phyloP scores from a whole-genome alignment of 2,888 invertebrate species.

The Trissoscelio sp. region DNA sequence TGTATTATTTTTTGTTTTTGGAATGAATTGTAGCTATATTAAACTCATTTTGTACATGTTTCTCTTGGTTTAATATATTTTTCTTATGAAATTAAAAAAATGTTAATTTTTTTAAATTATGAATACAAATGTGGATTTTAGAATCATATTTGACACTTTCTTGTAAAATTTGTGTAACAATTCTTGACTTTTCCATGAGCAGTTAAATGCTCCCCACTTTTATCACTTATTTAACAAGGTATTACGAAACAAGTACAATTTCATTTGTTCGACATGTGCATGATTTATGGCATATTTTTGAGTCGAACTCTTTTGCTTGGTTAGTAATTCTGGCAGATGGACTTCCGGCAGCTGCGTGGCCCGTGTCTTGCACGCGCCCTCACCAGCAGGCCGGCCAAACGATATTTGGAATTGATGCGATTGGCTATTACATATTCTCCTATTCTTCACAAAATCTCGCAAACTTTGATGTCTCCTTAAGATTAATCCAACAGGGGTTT shows the following conservation, averaged over 20 bases:
- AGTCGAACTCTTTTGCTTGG: slow-evolving; percentile 72
- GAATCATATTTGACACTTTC: too few species aligned
- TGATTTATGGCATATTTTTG: slow-evolving; percentile 55
- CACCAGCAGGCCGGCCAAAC: slow-evolving; percentile 67
- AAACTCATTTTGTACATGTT: too few species aligned
- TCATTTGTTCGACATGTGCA: slow-evolving; percentile 24
- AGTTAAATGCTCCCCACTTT: too few species aligned
- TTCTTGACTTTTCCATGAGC: too few species aligned
- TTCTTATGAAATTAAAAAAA: too few species aligned
- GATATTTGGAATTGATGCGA: slow-evolving; percentile 71
- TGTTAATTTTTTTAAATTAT: too few species aligned
- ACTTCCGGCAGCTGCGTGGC: slow-evolving; percentile 82
- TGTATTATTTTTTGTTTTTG: too few species aligned
- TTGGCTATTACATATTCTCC: slow-evolving; percentile 72
- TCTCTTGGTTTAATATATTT: too few species aligned
- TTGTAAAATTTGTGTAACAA: too few species aligned
- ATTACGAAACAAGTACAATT: slow-evolving; percentile 4
- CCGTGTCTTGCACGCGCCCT: slow-evolving; percentile 80
- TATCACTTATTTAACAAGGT: not conserved
- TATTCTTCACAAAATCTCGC: slow-evolving; percentile 50
- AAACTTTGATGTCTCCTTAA: not conserved
- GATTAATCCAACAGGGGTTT: too few species aligned
- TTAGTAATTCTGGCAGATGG: slow-evolving; percentile 80
- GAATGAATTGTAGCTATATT: too few species aligned
- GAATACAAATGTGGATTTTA: too few species aligned